These are phyloP conservation scores for Herpetotheres cachinnans DNA, from an alignment of 2,113 vertebrate genomes.

Conservation along the genomic window DNA sequence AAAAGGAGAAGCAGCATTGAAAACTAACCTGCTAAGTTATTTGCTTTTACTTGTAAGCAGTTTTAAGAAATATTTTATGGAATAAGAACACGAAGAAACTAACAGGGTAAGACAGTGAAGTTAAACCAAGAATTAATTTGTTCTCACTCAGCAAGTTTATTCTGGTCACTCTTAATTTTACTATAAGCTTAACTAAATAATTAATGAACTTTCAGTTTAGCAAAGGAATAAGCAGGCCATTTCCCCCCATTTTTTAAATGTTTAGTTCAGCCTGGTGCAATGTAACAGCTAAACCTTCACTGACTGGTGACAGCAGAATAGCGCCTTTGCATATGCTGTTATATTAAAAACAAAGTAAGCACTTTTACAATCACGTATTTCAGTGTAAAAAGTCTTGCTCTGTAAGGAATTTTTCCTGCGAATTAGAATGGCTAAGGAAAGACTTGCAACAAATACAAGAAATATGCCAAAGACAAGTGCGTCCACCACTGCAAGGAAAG, in stretches of 20 bases:
- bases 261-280: neutral
- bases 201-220: neutral
- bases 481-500: neutral
- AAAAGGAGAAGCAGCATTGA: neutral
- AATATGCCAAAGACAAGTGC: neutral
- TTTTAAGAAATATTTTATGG: neutral
- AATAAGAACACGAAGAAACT: neutral
- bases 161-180: neutral
- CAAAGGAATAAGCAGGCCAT: neutral
- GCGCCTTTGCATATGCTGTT: neutral
- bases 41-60: neutral
- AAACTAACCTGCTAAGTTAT: neutral
- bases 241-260: neutral
- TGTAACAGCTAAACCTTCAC: neutral
- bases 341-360: neutral
- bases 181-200: neutral
- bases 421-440: constrained; percentile 31
- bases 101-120: neutral
- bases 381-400: neutral
- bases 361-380: neutral
- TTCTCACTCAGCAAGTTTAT: neutral
- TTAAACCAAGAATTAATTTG: neutral
- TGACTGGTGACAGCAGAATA: neutral
- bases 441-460: constrained; percentile 37
- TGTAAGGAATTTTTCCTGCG: neutral